These are phyloP conservation scores for Ephydatia muelleri DNA, from an alignment of 37 sponge, comb jelly and placozoan species.

Conservation along the genomic window DNA sequence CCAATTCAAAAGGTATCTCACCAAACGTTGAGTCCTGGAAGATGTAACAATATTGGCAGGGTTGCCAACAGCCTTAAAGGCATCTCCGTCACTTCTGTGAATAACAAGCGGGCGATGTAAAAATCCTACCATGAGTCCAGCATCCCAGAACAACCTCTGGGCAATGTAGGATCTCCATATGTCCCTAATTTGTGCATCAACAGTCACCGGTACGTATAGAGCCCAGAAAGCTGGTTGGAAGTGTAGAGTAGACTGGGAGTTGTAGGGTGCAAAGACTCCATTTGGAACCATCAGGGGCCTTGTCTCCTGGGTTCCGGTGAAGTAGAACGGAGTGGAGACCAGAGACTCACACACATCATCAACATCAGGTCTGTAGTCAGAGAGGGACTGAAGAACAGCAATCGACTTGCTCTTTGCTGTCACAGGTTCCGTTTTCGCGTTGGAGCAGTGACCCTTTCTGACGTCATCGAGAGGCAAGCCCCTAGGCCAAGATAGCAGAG, in stretches of 20 bases:
- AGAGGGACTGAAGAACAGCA: constrained; percentile 48
- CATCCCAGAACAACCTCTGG: constrained; percentile 47
- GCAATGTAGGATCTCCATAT: constrained; percentile 61
- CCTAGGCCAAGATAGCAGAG: constrained; percentile 57
- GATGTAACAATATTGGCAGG: too few species aligned
- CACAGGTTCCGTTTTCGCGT: constrained; percentile 2
- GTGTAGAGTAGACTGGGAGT: constrained; percentile 56
- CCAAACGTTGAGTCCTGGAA: too few species aligned
- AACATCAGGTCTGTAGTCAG: constrained; percentile 60
- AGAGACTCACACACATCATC: constrained; percentile 54
- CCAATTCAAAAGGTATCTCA: too few species aligned
- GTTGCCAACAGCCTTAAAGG: too few species aligned
- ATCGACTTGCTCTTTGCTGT: neutral
- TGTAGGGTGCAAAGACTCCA: constrained; percentile 56
- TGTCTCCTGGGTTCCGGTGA: constrained; percentile 19
- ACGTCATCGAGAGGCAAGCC: constrained; percentile 55
- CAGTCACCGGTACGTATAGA: constrained; percentile 39
- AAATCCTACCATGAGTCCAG: constrained; percentile 31
- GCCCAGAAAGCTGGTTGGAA: constrained; percentile 37
- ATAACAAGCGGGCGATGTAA: constrained; percentile 32
- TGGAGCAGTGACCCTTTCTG: neutral
- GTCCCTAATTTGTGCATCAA: constrained; percentile 42
- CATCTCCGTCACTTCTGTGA: constrained; percentile 50
- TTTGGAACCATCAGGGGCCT: constrained; percentile 29
- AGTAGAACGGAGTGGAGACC: constrained; percentile 45